These are phyloP conservation scores for Monodelphis domestica DNA, from an alignment of 2,797 vertebrate genomes.

Conservation along the genomic window DNA sequence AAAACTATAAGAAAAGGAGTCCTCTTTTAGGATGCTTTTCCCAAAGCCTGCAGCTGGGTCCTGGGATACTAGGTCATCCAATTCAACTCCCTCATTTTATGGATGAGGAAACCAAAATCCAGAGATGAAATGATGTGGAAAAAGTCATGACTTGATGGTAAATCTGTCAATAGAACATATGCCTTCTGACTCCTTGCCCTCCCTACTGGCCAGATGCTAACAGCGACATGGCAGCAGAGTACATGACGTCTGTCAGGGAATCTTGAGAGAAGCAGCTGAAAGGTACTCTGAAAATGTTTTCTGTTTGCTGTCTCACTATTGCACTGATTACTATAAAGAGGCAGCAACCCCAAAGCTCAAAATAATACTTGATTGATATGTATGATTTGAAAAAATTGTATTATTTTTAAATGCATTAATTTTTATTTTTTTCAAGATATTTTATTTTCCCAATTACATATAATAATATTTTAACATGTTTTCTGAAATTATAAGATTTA, in stretches of 20 bases:
- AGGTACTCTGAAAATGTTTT: neutral
- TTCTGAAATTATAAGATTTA: no score
- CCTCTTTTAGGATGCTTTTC: neutral
- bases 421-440: no score
- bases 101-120: neutral
- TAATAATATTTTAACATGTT: no score
- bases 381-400: no score
- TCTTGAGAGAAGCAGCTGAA: neutral
- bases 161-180: neutral
- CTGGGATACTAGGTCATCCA: neutral
- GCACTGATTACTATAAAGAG: neutral
- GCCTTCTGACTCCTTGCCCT: neutral
- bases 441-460: no score
- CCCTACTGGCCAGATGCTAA: neutral
- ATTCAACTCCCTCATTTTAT: neutral
- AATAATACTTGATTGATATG: neutral
- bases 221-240: neutral
- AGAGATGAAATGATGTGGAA: neutral
- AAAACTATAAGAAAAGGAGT: neutral
- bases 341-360: neutral
- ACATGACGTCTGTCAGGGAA: neutral
- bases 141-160: neutral
- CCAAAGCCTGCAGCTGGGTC: constrained; percentile 1
- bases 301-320: neutral
- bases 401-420: no score